Percentiles rank a stretch among this genome's conserved stretches.
phyloP scores from a whole-genome alignment of 2,888 invertebrate species.

The Drosophila quinaria region DNA sequence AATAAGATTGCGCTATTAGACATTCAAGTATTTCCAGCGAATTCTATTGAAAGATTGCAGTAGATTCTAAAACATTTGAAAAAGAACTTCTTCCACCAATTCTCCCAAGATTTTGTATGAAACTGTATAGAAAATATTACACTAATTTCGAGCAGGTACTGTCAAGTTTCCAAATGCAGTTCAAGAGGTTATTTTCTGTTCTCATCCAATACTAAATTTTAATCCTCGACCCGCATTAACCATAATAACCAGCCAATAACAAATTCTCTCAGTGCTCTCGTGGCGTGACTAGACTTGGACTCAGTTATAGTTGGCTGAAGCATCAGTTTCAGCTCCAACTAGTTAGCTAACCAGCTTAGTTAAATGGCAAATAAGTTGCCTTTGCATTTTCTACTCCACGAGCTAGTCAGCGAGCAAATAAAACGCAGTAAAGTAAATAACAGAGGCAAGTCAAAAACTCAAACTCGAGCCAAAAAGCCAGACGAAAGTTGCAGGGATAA shows the following conservation, averaged over 20 bases:
- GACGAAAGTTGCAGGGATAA: slow-evolving; percentile 63
- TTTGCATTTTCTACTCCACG: slow-evolving; percentile 2
- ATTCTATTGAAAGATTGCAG: neutral
- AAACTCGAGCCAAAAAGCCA: slow-evolving; percentile 71
- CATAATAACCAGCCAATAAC: slow-evolving; percentile 20
- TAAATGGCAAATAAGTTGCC: slow-evolving; percentile 71
- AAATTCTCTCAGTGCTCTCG: slow-evolving; percentile 19
- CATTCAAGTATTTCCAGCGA: slow-evolving; percentile 6
- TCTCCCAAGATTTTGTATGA: neutral
- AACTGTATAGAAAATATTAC: neutral
- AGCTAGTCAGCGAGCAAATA: slow-evolving; percentile 37
- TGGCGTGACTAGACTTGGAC: neutral
- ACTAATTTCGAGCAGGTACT: neutral
- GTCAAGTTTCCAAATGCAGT: neutral
- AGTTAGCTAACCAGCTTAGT: slow-evolving; percentile 73
- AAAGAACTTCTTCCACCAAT: neutral
- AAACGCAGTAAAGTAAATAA: slow-evolving; percentile 63
- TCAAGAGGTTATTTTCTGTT: neutral
- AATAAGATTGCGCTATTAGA: slow-evolving; percentile 1
- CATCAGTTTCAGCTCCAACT: slow-evolving; percentile 31
- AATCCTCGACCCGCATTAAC: slow-evolving; percentile 15
- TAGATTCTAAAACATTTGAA: neutral
- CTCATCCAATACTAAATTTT: neutral
- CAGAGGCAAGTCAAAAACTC: slow-evolving; percentile 51
- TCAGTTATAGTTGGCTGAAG: slow-evolving; percentile 4